Conservation (phyloP, 2,797 vertebrate species). For the Falco columbarius region DNA sequence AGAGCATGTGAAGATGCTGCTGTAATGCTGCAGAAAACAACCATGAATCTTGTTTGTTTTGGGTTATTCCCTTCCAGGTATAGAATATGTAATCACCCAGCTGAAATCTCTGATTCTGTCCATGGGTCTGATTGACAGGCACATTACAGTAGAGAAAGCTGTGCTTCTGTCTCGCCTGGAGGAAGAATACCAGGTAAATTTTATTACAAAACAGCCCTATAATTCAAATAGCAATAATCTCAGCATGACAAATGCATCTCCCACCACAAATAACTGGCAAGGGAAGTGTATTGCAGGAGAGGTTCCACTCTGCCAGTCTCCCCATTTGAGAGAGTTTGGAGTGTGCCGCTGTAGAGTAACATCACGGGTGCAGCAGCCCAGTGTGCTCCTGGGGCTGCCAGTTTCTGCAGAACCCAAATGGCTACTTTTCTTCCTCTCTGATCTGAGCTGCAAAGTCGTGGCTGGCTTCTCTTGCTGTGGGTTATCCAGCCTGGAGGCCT, state of each 20-base stretch:
- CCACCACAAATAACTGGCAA: slow-evolving; percentile 27
- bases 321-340: neutral
- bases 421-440: slow-evolving; percentile 12
- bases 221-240: slow-evolving; percentile 59
- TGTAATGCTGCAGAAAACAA: neutral
- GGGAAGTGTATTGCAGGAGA: slow-evolving; percentile 31
- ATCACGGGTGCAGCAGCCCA: neutral
- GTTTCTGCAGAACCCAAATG: slow-evolving; percentile 23
- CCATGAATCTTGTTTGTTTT: slow-evolving; percentile 7
- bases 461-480: slow-evolving; percentile 17
- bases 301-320: slow-evolving; percentile 3
- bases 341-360: neutral
- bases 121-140: slow-evolving; percentile 88
- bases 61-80: slow-evolving; percentile 78
- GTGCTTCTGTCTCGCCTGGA: slow-evolving; percentile 93
- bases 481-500: slow-evolving; percentile 12
- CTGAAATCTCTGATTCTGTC: slow-evolving; percentile 93
- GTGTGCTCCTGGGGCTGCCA: slow-evolving; percentile 24
- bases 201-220: slow-evolving; percentile 35
- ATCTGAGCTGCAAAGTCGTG: neutral
- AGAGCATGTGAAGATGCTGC: neutral
- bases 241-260: slow-evolving; percentile 34
- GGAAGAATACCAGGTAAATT: slow-evolving; percentile 94
- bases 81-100: slow-evolving; percentile 93
- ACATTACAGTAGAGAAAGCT: slow-evolving; percentile 90